A percentile compares a stretch with the other conserved stretches of the same genome.
Conservation (phyloP, 2,797 vertebrate genomes). For the Hydrocynus forskahlii region DNA sequence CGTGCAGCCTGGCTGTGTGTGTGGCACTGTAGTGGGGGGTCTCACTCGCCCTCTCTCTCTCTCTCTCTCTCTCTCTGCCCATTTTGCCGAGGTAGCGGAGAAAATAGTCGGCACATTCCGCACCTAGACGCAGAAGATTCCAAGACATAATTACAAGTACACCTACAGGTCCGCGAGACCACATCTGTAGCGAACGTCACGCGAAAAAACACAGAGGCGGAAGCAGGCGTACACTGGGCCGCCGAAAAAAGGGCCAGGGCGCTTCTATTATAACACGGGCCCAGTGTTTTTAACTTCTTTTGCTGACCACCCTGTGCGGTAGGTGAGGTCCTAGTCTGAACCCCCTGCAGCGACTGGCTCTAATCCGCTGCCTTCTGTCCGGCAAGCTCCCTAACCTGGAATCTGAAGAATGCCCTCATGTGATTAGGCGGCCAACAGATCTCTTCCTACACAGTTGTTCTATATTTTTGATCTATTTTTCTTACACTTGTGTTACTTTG, state of each 20-base stretch:
- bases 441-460: background rate
- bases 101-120: conserved; percentile 55
- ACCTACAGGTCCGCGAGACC: conserved; percentile 30
- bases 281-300: conserved; percentile 31
- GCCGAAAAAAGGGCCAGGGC: conserved; percentile 13
- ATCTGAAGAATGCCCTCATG: conserved; percentile 78
- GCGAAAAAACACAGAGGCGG: conserved; percentile 19
- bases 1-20: conserved; percentile 38
- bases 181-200: conserved; percentile 36
- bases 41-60: conserved; percentile 21
- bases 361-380: conserved; percentile 52
- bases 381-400: conserved; percentile 58
- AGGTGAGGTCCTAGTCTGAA: conserved; percentile 20
- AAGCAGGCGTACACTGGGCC: conserved; percentile 20
- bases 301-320: conserved; percentile 34
- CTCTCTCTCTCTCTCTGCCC: background rate
- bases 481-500: background rate
- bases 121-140: conserved; percentile 49
- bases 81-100: conserved; percentile 35
- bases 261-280: conserved; percentile 38
- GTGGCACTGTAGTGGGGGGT: conserved; percentile 35
- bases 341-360: conserved; percentile 35
- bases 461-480: background rate
- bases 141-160: conserved; percentile 46
- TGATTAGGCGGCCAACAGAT: conserved; percentile 47